Base-by-base conservation (phyloP, 2,888 invertebrate genomes). In the Zelleria hepariella region DNA sequence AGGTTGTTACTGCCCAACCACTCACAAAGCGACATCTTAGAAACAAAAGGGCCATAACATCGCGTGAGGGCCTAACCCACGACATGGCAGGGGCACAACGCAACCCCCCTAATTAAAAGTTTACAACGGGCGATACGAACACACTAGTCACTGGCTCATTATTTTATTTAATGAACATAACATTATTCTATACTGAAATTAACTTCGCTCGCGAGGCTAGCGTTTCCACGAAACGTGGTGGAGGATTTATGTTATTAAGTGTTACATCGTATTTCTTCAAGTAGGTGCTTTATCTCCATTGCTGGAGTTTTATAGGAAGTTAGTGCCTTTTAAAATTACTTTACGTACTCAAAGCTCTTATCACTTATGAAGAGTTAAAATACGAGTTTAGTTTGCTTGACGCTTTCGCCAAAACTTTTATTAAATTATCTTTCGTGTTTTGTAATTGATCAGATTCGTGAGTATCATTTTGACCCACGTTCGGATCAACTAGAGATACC, bases 91-190 rank as follows among this genome's bases (percentile, higher is more conserved):
- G 8, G 23, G 21, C 23, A 51, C 2, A 51, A 75, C 73, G 69
- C 62, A 80, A 73, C 73, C 69, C 68, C 72, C 71, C 77, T 82
- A 83, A 84, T 83, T 85, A 85, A 82, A 82, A 82, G 73, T 79
- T 80, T 73, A 78, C 74, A 70, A 71, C 67, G 61, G 67, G 32
- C 32, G 15, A 42, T 2, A 2, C 32, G 15, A 10, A 10, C 32
- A 2, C 1, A 15, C 10, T 42, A 42, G 15, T 42, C 32, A 42
- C 32, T 42, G 32, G 15, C 32, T 42, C 32, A 42, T 42, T 42
- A 42, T 42, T 42, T 42, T 42, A 42, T 42, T 15, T 15, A 42
- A 42, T 42, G 32, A 4, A 42, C 32, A 42, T 1, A 42, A 42
- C 15, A 42, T 42, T 42, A 42, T 42, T 15, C 32, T 42, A 4